These are phyloP conservation scores for Aptenodytes patagonicus DNA, from an alignment of 2,113 vertebrate species.

Conservation along the genomic window DNA sequence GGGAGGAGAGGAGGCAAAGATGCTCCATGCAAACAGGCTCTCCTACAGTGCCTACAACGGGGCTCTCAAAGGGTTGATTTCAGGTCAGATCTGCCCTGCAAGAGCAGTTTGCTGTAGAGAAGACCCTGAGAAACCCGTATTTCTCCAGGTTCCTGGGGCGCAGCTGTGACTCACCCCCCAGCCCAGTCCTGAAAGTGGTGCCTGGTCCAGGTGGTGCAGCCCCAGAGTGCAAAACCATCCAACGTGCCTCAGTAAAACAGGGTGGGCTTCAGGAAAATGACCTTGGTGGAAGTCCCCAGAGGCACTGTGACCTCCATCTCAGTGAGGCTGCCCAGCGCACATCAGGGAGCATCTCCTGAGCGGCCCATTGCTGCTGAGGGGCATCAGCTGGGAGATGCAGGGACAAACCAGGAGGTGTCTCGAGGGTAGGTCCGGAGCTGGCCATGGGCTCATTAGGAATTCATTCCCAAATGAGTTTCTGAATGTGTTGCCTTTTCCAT, in stretches of 20 bases:
- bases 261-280: background rate
- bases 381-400: background rate
- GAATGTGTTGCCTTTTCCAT: background rate
- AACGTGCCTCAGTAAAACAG: background rate
- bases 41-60: rapidly evolving
- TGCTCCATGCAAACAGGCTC: background rate
- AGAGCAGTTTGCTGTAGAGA: background rate
- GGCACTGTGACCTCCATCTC: background rate
- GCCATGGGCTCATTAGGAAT: rapidly evolving
- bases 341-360: background rate
- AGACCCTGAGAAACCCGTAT: background rate
- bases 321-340: background rate
- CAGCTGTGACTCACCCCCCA: background rate
- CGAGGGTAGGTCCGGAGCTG: background rate
- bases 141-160: rapidly evolving
- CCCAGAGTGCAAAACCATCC: background rate
- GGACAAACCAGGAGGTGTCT: background rate
- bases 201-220: background rate
- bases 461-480: background rate
- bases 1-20: background rate
- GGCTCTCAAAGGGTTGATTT: background rate
- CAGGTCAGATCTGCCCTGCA: background rate
- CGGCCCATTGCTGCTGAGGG: background rate
- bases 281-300: background rate
- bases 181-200: background rate